A percentile compares a stretch with the other conserved stretches of the same genome.
These are phyloP conservation scores for Zapus hudsonius DNA, from an alignment of 2,113 vertebrate species.

Conservation along the genomic window DNA sequence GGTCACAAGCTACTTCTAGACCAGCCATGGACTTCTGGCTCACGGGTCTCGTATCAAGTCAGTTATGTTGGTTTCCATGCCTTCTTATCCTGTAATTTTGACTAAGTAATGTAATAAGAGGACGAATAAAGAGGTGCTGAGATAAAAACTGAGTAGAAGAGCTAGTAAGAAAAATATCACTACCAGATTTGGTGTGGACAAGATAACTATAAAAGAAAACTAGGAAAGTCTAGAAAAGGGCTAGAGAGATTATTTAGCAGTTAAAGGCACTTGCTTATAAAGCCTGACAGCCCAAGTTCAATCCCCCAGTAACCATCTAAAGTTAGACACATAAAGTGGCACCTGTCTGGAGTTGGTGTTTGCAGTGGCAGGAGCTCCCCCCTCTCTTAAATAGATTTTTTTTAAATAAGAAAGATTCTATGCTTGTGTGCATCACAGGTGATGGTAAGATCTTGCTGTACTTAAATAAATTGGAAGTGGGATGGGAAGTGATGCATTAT, in stretches of 20 bases:
- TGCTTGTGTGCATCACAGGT: neutral
- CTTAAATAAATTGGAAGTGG: conserved; percentile 14
- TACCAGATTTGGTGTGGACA: neutral
- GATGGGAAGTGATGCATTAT: conserved; percentile 5
- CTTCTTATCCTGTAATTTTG: neutral
- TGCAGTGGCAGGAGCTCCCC: too few species aligned
- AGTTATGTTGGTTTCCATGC: neutral
- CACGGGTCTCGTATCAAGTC: neutral
- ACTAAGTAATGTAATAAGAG: neutral
- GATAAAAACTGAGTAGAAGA: conserved; percentile 3
- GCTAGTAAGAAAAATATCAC: conserved; percentile 10
- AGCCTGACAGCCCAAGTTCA: too few species aligned
- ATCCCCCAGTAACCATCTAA: too few species aligned
- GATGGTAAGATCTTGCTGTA: neutral
- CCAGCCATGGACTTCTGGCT: neutral
- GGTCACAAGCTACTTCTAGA: neutral
- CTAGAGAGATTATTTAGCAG: too few species aligned
- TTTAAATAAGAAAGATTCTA: too few species aligned
- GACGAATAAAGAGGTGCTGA: neutral
- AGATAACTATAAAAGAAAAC: conserved; percentile 20
- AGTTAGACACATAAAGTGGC: too few species aligned
- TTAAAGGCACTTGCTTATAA: too few species aligned
- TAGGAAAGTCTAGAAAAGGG: neutral
- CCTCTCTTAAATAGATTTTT: too few species aligned
- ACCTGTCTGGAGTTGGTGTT: too few species aligned